These are phyloP conservation scores for Apamea anceps DNA, from an alignment of 2,888 invertebrate species.

Conservation along the genomic window DNA sequence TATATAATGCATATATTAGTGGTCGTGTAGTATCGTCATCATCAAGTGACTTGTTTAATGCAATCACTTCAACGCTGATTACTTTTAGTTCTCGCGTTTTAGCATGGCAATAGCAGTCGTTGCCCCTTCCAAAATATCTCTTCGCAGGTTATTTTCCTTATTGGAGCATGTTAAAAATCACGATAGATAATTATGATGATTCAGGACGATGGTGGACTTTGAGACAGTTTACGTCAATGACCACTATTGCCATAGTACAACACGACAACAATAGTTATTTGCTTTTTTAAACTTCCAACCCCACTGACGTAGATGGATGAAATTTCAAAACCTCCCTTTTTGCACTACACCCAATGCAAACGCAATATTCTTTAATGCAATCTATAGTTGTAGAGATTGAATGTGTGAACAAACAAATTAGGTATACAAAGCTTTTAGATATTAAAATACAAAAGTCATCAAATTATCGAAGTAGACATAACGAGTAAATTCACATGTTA, in stretches of 20 bases:
- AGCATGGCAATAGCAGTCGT: no score
- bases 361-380: background rate
- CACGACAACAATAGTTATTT: no score
- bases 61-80: background rate
- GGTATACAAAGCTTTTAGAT: background rate
- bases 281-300: background rate
- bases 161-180: no score
- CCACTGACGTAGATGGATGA: background rate
- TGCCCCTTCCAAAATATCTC: no score
- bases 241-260: no score
- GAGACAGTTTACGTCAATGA: no score
- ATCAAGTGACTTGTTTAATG: background rate
- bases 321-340: background rate
- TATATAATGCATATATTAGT: background rate
- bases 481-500: slow-evolving; percentile 15
- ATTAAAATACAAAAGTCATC: background rate
- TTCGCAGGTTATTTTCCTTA: no score
- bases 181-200: no score
- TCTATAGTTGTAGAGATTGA: background rate
- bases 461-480: slow-evolving; percentile 22
- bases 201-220: no score
- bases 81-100: no score
- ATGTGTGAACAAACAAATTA: background rate
- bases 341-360: background rate
- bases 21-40: background rate